A percentile compares a stretch with the other conserved stretches of the same genome.
Evolutionary conservation across 2,113 vertebrate genomes (phyloP).

Genomic region (Passer domesticus): DNA sequence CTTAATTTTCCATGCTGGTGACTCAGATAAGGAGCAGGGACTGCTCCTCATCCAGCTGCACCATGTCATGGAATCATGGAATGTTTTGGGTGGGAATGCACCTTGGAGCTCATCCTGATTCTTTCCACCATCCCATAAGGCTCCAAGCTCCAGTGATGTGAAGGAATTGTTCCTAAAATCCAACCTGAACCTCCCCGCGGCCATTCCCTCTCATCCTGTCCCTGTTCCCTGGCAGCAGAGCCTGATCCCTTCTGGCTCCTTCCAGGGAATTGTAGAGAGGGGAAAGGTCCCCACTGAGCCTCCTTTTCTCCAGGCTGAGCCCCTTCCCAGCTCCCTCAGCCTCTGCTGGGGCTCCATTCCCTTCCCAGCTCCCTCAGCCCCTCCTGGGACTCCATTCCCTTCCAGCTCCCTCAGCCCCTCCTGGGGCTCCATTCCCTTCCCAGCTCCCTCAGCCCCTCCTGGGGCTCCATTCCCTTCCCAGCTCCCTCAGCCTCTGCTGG

Average conservation of each 20-base stretch:
- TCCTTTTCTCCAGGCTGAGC: not conserved
- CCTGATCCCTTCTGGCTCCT: not conserved
- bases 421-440: no score
- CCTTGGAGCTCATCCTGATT: not conserved
- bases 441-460: not conserved
- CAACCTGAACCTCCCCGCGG: not conserved
- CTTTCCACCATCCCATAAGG: not conserved
- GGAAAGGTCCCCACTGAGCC: rapidly evolving
- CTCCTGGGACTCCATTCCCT: not conserved
- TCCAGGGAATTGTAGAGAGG: not conserved
- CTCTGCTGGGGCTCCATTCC: not conserved
- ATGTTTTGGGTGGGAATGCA: not conserved
- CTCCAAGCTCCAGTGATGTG: rapidly evolving
- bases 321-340: not conserved
- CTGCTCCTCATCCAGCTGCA: rapidly evolving
- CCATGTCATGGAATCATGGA: not conserved
- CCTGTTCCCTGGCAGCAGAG: not conserved
- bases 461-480: not conserved
- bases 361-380: no score
- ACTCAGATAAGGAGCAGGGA: not conserved
- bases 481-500: not conserved
- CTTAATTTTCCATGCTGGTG: not conserved
- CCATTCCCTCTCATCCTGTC: not conserved
- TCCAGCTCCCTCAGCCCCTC: not conserved
- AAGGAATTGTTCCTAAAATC: not conserved